Percentiles rank a stretch among this genome's conserved stretches.
Conservation (phyloP, 2,888 invertebrate genomes). For the Dynastes tityus region DNA sequence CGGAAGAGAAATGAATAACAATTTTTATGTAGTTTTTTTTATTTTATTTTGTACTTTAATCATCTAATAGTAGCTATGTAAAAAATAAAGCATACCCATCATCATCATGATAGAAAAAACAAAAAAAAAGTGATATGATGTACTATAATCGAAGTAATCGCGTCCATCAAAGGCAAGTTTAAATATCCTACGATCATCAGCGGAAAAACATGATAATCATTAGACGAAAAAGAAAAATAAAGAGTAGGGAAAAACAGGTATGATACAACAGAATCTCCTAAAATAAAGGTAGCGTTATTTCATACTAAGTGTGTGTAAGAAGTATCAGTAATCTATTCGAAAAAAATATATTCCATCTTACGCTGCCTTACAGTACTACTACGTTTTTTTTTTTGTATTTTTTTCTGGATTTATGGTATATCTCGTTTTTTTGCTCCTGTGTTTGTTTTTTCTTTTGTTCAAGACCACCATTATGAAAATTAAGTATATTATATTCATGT, state of each 20-base stretch:
- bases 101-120: constrained; percentile 36
- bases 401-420: neutral
- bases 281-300: constrained; percentile 29
- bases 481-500: constrained; percentile 43
- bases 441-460: constrained; percentile 37
- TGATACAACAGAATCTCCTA: constrained; percentile 8
- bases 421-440: constrained; percentile 24
- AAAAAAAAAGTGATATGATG: constrained; percentile 5
- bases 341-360: constrained; percentile 49
- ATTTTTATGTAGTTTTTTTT: constrained; percentile 48
- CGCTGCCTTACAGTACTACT: constrained; percentile 47
- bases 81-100: constrained; percentile 55
- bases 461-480: constrained; percentile 50
- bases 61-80: constrained; percentile 51
- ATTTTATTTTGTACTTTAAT: constrained; percentile 56
- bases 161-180: constrained; percentile 26
- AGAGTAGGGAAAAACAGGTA: neutral
- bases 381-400: constrained; percentile 17
- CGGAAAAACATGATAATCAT: constrained; percentile 5
- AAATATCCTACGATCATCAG: constrained; percentile 24
- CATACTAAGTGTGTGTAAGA: constrained; percentile 30
- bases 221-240: constrained; percentile 14
- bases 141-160: constrained; percentile 8
- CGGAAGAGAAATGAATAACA: constrained; percentile 42
- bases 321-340: constrained; percentile 46